Evolutionary conservation across 2,888 invertebrate species (phyloP), one percentile per base, ranked within the genome.

Genomic region (Allygus modestus): DNA sequence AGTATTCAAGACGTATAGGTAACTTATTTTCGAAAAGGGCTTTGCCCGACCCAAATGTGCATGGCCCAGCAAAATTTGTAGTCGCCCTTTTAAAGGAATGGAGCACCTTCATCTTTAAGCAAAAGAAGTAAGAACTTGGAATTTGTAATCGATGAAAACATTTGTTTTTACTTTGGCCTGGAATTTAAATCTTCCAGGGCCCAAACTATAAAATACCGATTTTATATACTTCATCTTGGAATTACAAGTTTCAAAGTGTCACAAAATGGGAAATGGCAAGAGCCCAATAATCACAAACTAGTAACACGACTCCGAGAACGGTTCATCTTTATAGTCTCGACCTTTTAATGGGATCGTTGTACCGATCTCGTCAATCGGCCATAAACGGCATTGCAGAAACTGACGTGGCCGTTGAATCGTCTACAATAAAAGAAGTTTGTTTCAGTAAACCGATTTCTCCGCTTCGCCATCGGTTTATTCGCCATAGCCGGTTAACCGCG

Each of bases 371-470:
- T 65, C 65, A 65, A 65, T 65, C 65, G 65, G 17, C 26, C 58
- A 17, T 58, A 58, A 28, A 28, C 65, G 1, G 17, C 28, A 28
- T 28, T 2, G 58, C 58, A 58, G 23, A 58, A 51, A 51, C n/a
- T n/a, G n/a, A n/a, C n/a, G n/a, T n/a, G 58, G 1, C 31, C 17
- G 28, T 69, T 69, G 7, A 71, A 71, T 41, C 71, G 41, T 20
- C 37, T 9, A 33, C 69, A 37, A 15, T 71, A 71, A 71, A 69
- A 71, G 37, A 23, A 20, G 33, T 71, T 71, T 71, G n/a, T 69
- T 69, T 69, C 12, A 23, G 61, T 5, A 61, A 61, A 61, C 9
- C 54, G 23, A 54, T 9, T n/a, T n/a, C n/a, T 15, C 69, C 69
- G 69, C 2, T 69, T 71, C 28, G 20, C 71, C 71, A 41, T 20